Base-by-base conservation (phyloP, 2,888 invertebrate species). In the Chrysotoxum bicinctum region DNA sequence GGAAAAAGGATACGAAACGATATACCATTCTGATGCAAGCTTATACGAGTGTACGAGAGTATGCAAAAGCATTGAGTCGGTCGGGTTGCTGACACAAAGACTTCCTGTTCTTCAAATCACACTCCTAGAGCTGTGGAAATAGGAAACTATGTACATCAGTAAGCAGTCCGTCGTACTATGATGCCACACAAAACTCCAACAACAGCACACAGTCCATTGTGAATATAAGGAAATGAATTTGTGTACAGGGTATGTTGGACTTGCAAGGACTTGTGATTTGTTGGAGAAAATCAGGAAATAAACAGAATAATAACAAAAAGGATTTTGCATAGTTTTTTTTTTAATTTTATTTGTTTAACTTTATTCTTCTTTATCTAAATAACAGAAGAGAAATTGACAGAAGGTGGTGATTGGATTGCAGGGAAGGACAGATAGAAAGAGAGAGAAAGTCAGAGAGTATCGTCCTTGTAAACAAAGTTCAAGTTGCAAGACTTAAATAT, bases 161-260 rank as follows among this genome's bases (percentile, higher is more conserved):
- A 60, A 60, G 60, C 10, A 1, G 12, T 37, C 16, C 4, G 10
- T 40, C 0, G 26, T 60, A 16, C 4, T 32, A 0, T 54, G 4
- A 26, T 26, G 26, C 26, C 26, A 26, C 26, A 26, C 26, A 26
- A 4, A 26, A 26, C 26, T 45, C 3, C 1, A 4, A n/a, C n/a
- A 45, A 19, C 26, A 30, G 30, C 37, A 45, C 21, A 21, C 48
- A 69, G 69, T 32, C 68, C 75, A 62, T 35, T 81, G 81, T 70
- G 69, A 80, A 80, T 64, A 64, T 58, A 58, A 64, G 81, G 81
- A 81, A 70, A 76, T 66, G 56, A 76, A 66, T 76, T 48, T 81
- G 81, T 81, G 81, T 70, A 64, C 45, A 14, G 3, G 30, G 60
- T 54, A 54, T 48, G 32, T 35, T 62, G 54, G 62, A 35, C 35